Percentiles rank a stretch among this genome's conserved stretches.
These are phyloP conservation scores for Grus americana DNA, from an alignment of 2,113 vertebrate genomes.

Conservation along the genomic window DNA sequence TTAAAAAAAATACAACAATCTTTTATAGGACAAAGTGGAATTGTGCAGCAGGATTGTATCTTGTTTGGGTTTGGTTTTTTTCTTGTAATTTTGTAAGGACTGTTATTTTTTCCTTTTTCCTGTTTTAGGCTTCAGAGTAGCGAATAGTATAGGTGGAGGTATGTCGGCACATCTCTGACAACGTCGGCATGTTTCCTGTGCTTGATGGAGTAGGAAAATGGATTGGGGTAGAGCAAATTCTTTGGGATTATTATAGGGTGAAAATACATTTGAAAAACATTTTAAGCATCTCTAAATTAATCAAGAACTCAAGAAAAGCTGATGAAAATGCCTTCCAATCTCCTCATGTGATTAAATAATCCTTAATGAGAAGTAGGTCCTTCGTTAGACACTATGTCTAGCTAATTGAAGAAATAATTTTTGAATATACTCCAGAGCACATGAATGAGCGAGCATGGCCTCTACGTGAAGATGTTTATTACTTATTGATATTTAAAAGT, in stretches of 20 bases:
- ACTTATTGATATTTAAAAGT: conserved; percentile 75
- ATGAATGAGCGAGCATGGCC: conserved; percentile 59
- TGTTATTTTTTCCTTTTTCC: background rate
- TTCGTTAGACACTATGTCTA: conserved; percentile 23
- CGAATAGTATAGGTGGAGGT: background rate
- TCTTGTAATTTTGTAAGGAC: background rate
- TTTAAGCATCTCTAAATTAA: conserved; percentile 31
- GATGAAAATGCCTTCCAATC: conserved; percentile 39
- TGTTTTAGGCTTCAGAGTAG: background rate
- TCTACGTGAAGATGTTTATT: conserved; percentile 72
- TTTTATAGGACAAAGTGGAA: background rate
- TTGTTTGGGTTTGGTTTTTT: background rate
- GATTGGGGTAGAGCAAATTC: background rate
- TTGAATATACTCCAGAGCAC: conserved; percentile 66
- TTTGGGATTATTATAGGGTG: background rate
- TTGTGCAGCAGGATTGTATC: background rate
- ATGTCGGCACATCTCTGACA: background rate
- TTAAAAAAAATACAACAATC: background rate
- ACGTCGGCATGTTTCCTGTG: background rate
- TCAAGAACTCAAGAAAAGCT: background rate
- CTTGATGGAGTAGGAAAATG: background rate
- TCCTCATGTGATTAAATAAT: conserved; percentile 48
- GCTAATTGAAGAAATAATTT: conserved; percentile 50
- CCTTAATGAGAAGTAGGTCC: conserved; percentile 41
- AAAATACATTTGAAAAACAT: conserved; percentile 38